Evolutionary conservation across 2,113 vertebrate genomes (phyloP).

Genomic region (Eolophus roseicapilla): DNA sequence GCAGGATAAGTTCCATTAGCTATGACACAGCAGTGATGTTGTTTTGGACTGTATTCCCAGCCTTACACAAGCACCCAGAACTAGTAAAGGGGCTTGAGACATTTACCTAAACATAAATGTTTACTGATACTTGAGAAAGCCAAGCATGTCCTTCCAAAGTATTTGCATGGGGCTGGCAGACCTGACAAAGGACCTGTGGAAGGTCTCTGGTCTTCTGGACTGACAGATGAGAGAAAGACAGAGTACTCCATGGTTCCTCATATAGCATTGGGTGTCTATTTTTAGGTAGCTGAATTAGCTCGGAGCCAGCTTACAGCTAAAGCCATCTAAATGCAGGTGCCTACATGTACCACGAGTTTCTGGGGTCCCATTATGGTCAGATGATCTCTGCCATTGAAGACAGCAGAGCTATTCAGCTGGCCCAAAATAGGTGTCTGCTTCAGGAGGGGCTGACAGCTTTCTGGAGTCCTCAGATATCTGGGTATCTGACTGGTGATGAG

Average conservation of each 20-base stretch:
- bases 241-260: not conserved
- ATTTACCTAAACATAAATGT: not conserved
- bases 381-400: not conserved
- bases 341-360: not conserved
- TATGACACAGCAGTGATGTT: not conserved
- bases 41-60: not conserved
- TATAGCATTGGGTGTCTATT: rapidly evolving
- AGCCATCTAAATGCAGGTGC: not conserved
- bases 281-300: not conserved
- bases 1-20: not conserved
- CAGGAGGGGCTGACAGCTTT: not conserved
- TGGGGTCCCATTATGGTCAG: not conserved
- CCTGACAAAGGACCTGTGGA: not conserved
- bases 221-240: not conserved
- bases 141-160: not conserved
- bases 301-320: not conserved
- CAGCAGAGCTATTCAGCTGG: not conserved
- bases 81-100: not conserved
- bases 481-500: too few relatives aligned
- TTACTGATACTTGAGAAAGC: not conserved
- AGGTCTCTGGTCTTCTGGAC: not conserved
- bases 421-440: not conserved
- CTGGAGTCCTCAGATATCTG: not conserved
- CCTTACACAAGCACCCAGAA: not conserved
- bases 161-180: not conserved